Evolutionary conservation across 2,888 invertebrate species (phyloP).

Genomic region (Smittia sp.): DNA sequence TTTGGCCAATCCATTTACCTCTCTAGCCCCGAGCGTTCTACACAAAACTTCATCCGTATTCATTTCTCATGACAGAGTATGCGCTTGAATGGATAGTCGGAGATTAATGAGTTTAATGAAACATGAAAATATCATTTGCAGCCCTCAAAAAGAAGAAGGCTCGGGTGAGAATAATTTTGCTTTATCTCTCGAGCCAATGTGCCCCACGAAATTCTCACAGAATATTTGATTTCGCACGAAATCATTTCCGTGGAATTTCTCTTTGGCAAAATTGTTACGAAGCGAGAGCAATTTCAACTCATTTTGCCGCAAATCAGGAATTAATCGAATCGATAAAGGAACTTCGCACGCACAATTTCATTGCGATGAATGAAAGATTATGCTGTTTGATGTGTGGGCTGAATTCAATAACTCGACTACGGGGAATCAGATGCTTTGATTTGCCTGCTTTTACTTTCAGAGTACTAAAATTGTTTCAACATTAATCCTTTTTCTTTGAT

Average conservation of each 20-base stretch:
- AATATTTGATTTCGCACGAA: no score
- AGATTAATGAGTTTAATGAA: conserved; percentile 26
- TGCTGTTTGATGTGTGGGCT: not conserved
- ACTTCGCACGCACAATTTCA: not conserved
- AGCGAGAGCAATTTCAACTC: no score
- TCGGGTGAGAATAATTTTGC: not conserved
- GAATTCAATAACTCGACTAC: no score
- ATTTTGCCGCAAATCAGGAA: not conserved
- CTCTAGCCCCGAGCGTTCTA: not conserved
- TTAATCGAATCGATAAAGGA: no score
- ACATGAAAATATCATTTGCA: conserved; percentile 19
- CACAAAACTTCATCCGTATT: conserved; percentile 4
- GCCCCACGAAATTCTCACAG: not conserved
- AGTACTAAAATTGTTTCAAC: no score
- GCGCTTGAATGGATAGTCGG: not conserved
- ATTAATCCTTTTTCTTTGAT: no score
- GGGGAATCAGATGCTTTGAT: no score
- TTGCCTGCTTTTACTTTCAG: no score
- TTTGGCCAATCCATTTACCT: conserved; percentile 1
- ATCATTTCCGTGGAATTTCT: not conserved
- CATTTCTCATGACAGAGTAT: not conserved
- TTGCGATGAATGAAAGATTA: not conserved
- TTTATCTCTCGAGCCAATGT: not conserved
- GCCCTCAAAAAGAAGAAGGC: not conserved
- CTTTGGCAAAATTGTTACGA: not conserved